A percentile compares a stretch with the other conserved stretches of the same genome.
Evolutionary conservation across 2,888 invertebrate species (phyloP).

Genomic region (Protophormia terraenovae): DNA sequence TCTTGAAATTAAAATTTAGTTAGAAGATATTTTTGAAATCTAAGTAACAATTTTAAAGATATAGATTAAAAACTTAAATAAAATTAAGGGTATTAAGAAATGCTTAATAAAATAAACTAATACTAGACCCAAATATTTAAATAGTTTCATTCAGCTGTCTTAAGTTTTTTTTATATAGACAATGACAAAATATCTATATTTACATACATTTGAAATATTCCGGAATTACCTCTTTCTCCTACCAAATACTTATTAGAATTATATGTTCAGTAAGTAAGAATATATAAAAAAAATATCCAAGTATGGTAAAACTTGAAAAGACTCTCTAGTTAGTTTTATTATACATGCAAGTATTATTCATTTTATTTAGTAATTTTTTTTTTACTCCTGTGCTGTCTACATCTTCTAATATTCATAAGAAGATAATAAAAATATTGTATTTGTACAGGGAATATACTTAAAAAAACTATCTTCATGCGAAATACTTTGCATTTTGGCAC

Average conservation of each 20-base stretch:
- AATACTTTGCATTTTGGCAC: slow-evolving; percentile 20
- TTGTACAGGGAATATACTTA: not conserved
- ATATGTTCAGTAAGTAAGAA: not conserved
- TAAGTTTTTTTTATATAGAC: too few relatives aligned
- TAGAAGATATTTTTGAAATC: too few relatives aligned
- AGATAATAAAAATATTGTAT: slow-evolving; percentile 41
- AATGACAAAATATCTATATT: too few relatives aligned
- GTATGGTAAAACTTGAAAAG: not conserved
- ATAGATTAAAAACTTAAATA: too few relatives aligned
- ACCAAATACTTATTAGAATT: not conserved
- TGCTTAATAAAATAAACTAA: too few relatives aligned
- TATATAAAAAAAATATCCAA: not conserved
- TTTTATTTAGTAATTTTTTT: not conserved
- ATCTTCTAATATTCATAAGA: slow-evolving; percentile 31
- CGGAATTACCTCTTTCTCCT: not conserved
- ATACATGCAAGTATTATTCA: slow-evolving; percentile 10
- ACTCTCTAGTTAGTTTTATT: slow-evolving; percentile 21
- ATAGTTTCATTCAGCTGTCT: too few relatives aligned
- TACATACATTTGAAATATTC: not conserved
- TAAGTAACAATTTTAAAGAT: too few relatives aligned
- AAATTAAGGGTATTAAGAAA: too few relatives aligned
- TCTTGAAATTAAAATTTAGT: too few relatives aligned
- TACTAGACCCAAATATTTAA: too few relatives aligned
- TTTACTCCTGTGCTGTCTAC: not conserved
- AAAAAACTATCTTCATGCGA: not conserved